Conservation (phyloP, 2,113 vertebrate genomes). For the Leptosomus discolor region DNA sequence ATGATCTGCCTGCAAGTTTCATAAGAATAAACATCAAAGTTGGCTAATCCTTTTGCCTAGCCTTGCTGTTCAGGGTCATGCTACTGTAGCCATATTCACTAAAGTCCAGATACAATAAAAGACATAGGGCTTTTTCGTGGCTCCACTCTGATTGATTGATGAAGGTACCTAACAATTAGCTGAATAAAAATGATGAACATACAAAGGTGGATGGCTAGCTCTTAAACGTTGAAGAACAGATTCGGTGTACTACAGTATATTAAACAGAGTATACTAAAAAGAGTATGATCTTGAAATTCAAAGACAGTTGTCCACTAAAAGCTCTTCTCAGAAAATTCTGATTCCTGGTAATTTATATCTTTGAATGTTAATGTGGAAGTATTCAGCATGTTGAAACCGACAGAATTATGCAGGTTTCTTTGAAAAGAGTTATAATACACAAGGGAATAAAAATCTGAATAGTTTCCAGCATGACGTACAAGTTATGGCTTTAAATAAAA, state of each 20-base stretch:
- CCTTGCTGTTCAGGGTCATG: neutral
- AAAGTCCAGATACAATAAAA: neutral
- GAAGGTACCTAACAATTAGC: neutral
- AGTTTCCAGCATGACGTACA: neutral
- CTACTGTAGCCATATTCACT: neutral
- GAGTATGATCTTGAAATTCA: neutral
- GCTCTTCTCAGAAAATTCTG: neutral
- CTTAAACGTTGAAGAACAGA: neutral
- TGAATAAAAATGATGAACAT: neutral
- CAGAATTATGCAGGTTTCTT: neutral
- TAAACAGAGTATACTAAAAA: neutral
- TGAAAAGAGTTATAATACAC: neutral
- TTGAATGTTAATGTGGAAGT: neutral
- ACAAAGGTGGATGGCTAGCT: neutral
- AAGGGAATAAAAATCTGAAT: neutral
- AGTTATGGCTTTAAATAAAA: neutral
- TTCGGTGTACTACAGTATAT: no score
- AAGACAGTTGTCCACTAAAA: neutral
- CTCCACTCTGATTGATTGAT: rapidly evolving
- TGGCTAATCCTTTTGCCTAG: neutral
- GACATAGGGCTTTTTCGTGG: neutral
- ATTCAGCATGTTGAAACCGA: neutral
- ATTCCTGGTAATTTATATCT: neutral
- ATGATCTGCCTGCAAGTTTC: neutral
- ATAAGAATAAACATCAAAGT: neutral